Base-by-base conservation (phyloP, 2,113 vertebrate species). In the Amazona vittata region DNA sequence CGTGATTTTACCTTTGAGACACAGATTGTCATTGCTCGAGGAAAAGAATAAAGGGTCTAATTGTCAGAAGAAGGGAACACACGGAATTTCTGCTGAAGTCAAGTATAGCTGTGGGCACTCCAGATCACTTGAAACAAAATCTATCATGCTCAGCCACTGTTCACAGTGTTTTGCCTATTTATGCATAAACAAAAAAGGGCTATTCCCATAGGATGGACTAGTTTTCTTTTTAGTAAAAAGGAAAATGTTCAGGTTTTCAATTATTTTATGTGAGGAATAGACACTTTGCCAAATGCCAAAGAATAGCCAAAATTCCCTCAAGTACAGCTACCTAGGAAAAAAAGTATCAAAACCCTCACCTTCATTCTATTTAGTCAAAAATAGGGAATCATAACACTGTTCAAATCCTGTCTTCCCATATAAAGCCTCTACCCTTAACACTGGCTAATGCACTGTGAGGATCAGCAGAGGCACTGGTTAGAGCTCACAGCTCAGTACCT, bases 21-120 rank as follows among this genome's bases (percentile, higher is more conserved):
- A 15, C 10, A 57, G 55, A 76, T 67, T 91, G 47, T 84, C 84
- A 69, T 78, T 76, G 89, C 87, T 91, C 10, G 15, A 91, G 84
- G 74, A 87, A 87, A 83, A 90, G 82, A 96, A 93, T 62, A 94
- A 91, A 71, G 73, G 70, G 47, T 47, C 59, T 80, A 52, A 83
- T 76, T 94, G 85, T 85, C 67, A 93, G 69, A 90, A 87, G 77
- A 26, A 59, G 24, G 5, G 83, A 96, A 91, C 65, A 73, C 59
- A 89, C 31, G 43, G 74, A 84, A 85, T 88, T 96, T 92, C 63
- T 95, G 63, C 84, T 90, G 81, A 69, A 93, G 90, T 90, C 90
- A 96, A 94, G 87, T 65, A 69, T 73, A 91, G 91, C 93, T 89
- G 47, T 62, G 80, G 77, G 93, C 86, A 87, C 83, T 85, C 6